A percentile compares a stretch with the other conserved stretches of the same genome.
Conservation (phyloP, 2,797 vertebrate species). For the Urocyon cinereoargenteus region DNA sequence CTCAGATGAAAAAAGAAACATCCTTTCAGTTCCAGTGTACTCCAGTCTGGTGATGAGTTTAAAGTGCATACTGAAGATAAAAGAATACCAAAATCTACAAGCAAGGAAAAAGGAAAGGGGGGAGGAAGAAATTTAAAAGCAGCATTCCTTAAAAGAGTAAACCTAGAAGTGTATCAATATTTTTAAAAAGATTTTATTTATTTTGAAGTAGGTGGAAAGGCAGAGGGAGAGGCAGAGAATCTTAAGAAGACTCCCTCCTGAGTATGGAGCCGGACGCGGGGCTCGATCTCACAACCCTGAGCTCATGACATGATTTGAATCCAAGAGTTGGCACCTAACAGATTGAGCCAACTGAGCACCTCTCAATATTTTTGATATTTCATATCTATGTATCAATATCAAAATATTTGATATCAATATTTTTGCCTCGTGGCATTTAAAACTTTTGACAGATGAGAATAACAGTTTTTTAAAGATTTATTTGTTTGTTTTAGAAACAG, state of each 20-base stretch:
- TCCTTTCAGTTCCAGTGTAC: background rate
- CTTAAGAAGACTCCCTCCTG: background rate
- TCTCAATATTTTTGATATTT: background rate
- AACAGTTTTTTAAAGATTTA: background rate
- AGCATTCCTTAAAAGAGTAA: background rate
- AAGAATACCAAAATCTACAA: background rate
- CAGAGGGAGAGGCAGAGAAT: background rate
- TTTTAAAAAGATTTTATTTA: background rate
- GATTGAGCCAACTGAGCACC: background rate
- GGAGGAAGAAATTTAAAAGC: background rate
- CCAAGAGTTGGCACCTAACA: background rate
- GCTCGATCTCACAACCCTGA: background rate
- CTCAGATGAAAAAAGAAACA: background rate
- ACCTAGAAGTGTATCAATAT: background rate
- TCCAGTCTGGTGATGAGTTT: background rate
- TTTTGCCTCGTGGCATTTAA: background rate
- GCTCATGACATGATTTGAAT: background rate
- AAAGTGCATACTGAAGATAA: background rate
- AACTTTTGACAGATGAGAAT: background rate
- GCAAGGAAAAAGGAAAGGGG: background rate
- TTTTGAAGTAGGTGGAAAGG: background rate
- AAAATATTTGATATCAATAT: background rate
- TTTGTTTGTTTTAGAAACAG: background rate
- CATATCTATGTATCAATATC: background rate
- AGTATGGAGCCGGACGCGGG: rapidly evolving